Evolutionary conservation across 2,888 invertebrate species (phyloP).

Genomic region (Rotaria socialis): DNA sequence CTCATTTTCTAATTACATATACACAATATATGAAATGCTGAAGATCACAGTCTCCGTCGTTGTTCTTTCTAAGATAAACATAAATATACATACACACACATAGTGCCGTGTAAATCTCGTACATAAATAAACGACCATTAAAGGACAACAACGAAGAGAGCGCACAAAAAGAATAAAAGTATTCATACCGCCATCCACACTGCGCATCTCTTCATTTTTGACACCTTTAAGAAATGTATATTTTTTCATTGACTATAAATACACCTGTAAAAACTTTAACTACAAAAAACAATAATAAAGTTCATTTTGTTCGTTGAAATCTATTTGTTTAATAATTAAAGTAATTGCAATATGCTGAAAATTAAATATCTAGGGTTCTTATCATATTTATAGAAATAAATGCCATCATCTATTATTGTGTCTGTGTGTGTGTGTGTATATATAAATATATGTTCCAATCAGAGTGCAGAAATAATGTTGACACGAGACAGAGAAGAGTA

Average conservation of each 20-base stretch:
- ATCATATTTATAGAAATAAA: neutral
- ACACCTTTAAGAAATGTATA: conserved; percentile 20
- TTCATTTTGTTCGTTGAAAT: neutral
- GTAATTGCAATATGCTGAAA: neutral
- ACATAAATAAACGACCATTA: conserved; percentile 26
- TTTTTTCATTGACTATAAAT: neutral
- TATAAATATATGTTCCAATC: neutral
- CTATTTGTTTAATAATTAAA: neutral
- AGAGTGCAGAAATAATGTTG: neutral
- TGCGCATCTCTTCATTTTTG: neutral
- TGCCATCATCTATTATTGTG: neutral
- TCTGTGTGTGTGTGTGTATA: neutral
- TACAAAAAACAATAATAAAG: neutral
- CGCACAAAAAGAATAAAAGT: conserved; percentile 16
- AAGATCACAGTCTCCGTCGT: conserved; percentile 32
- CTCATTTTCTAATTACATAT: conserved; percentile 32
- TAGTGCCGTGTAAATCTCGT: conserved; percentile 29
- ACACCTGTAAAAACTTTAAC: conserved; percentile 8
- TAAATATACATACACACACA: neutral
- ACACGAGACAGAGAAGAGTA: conserved; percentile 24
- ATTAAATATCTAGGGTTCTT: neutral
- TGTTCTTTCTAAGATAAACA: conserved; percentile 29
- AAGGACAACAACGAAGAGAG: conserved; percentile 18
- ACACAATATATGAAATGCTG: conserved; percentile 25
- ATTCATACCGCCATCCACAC: neutral